Base-by-base conservation (phyloP, 2,888 invertebrate genomes). In the Brenthis ino region DNA sequence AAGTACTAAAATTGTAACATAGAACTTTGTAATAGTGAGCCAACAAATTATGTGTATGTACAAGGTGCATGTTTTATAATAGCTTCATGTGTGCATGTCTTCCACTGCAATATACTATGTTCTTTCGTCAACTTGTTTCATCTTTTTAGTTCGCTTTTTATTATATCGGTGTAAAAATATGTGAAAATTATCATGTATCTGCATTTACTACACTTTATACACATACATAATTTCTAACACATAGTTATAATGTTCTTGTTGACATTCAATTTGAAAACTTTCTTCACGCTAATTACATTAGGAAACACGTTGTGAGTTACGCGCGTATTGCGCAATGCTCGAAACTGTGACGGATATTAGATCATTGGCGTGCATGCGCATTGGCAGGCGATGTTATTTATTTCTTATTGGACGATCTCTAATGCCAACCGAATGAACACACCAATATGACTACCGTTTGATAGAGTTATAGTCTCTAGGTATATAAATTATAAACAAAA, bases 341-440 rank as follows among this genome's bases (percentile, higher is more conserved):
- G 24, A 68, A 70, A 55, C 63, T 57, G 67, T 69, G 72, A 73
- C 70, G 70, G 70, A 72, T 72, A 69, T 73, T 70, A 68, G 54
- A 73, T 67, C 67, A 68, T 66, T 68, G 55, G 65, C 61, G 58
- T 66, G 65, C 72, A 70, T 63, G 68, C 71, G 80, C 82, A 85
- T 87, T 88, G 87, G 89, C 88, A 87, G 84, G 81, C 85, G 78
- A 70, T 75, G 78, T 83, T 86, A 86, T 89, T 86, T 89, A 87
- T 89, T 88, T 86, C 85, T 81, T 80, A 83, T 86, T 63, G 61
- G 51, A 63, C 20, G 13, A 53, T 53, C 63, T 63, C 43, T 64
- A 67, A 67, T 64, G 63, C 55, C 55, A 60, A 58, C 51, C 57
- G 20, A 57, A 53, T 63, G 51, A 28, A 67, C 48, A 43, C 47